Evolutionary conservation across 2,888 invertebrate species (phyloP).

Genomic region (Macrosiphum euphorbiae): DNA sequence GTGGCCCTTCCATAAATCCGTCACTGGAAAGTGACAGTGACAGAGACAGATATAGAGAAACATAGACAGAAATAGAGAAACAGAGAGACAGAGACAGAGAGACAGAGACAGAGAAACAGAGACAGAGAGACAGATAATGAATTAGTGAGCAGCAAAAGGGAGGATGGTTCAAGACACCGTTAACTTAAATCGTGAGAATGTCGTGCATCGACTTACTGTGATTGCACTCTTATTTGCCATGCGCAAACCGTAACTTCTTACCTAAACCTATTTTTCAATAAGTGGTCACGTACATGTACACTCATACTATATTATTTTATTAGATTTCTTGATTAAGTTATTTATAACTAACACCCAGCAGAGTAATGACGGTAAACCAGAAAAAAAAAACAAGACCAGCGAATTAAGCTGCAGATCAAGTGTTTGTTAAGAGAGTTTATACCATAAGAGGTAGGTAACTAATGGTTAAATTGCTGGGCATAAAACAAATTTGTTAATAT

Average conservation of each 20-base stretch:
- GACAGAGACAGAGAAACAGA: background rate
- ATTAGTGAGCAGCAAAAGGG: background rate
- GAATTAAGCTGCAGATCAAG: background rate
- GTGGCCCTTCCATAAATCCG: too few species aligned
- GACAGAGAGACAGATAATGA: background rate
- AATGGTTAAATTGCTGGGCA: background rate
- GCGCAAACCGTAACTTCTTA: background rate
- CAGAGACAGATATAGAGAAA: too few species aligned
- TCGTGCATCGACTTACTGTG: background rate
- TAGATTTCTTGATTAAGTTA: background rate
- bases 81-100: background rate
- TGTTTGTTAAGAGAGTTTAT: background rate
- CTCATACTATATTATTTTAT: background rate
- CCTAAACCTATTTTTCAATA: background rate
- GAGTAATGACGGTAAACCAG: background rate
- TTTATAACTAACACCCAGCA: background rate
- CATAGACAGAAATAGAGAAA: too few species aligned
- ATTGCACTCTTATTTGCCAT: background rate
- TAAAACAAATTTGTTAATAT: background rate
- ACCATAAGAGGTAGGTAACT: background rate
- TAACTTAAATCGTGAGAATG: background rate
- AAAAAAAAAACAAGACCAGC: background rate
- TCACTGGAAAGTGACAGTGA: too few species aligned
- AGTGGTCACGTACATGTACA: background rate
- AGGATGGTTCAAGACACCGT: background rate